A percentile compares a stretch with the other conserved stretches of the same genome.
phyloP scores from a whole-genome alignment of 1,140 invertebrate species.

The Nylanderia fulva region DNA sequence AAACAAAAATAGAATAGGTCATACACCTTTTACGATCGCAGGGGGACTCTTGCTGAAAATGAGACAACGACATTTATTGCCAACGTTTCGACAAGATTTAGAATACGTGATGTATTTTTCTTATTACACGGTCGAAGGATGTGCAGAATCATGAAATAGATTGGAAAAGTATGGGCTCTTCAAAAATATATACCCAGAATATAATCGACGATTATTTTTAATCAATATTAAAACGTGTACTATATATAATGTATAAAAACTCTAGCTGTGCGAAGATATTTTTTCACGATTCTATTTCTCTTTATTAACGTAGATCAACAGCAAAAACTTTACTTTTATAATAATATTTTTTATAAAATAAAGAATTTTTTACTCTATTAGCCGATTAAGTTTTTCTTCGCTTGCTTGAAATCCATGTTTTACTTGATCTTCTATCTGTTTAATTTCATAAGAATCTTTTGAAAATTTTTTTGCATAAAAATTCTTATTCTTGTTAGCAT shows the following conservation, averaged over 20 bases:
- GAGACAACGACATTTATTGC: constrained; percentile 20
- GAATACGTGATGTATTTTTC: neutral
- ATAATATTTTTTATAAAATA: constrained; percentile 71
- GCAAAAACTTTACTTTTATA: constrained; percentile 77
- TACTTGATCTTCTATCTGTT: constrained; percentile 16
- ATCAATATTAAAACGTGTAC: neutral
- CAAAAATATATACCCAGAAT: neutral
- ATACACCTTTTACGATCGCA: constrained; percentile 12
- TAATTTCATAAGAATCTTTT: constrained; percentile 1
- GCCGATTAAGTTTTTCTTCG: constrained; percentile 48
- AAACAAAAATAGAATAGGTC: constrained; percentile 9
- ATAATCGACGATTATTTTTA: neutral
- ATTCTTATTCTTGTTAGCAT: neutral
- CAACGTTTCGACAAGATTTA: neutral
- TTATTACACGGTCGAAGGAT: neutral
- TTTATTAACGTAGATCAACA: constrained; percentile 73
- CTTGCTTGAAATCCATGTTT: constrained; percentile 38
- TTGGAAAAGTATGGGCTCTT: neutral
- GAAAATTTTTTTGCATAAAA: constrained; percentile 31
- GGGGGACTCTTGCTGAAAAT: neutral
- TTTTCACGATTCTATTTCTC: constrained; percentile 33
- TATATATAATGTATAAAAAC: neutral
- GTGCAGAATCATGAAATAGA: neutral
- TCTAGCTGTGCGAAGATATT: neutral
- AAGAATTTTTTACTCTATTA: constrained; percentile 64